Base-by-base conservation (phyloP, 2,113 vertebrate genomes). In the Planiliza haematocheilus region DNA sequence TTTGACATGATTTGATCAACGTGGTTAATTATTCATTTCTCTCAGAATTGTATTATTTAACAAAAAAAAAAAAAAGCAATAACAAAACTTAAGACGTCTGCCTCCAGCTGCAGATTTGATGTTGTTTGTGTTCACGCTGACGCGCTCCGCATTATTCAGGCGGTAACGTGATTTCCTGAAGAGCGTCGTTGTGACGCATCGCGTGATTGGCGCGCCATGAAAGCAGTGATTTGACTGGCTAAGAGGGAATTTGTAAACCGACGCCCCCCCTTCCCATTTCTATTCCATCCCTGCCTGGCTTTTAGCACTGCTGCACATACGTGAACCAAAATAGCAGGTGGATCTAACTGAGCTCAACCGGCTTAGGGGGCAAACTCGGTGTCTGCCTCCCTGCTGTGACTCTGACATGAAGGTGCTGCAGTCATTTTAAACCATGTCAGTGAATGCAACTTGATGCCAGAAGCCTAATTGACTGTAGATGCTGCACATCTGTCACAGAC, bases 391-490 rank as follows among this genome's bases (percentile, higher is more conserved):
- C 56, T 1, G 16, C 56, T 43, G 61, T n/a, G 51, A 38, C 51
- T 53, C 67, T 39, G 37, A 50, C 61, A 55, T 2, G 9, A 38
- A 57, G 60, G 64, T 50, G 10, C 65, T 53, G 52, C 50, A 70
- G 17, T 70, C 55, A 52, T 61, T 14, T 39, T 41, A 38, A 21
- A 20, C 53, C 36, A 45, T 38, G 53, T 64, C 59, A 39, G 12
- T 7, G 11, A n/a, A 57, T 51, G 50, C 60, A 58, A 62, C 51
- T 45, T 45, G 51, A 55, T 70, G 61, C 55, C 9, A 30, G 34
- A 62, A 52, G 20, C 36, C 21, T 66, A 50, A 77, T 58, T 55
- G 41, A 52, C 52, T 73, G 76, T 10, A 57, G 48, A 64, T 1
- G n/a, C 43, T 43, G 57, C n/a, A 20, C 43, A 69, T 56, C 62